These are phyloP conservation scores for Sitta europaea DNA, from an alignment of 2,113 vertebrate species.

Conservation along the genomic window DNA sequence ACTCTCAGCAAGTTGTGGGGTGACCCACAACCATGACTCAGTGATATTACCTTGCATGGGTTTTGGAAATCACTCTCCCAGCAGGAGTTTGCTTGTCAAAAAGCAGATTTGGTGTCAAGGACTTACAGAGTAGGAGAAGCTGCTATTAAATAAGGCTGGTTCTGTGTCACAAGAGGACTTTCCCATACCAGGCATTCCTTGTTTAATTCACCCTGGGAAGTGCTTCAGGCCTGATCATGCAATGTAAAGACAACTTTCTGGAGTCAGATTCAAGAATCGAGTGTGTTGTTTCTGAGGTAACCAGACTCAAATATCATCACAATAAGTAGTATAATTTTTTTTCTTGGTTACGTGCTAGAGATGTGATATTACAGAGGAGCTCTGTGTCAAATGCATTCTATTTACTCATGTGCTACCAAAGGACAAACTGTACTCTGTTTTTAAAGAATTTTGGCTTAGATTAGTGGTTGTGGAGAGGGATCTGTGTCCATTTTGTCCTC, in stretches of 20 bases:
- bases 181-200: background rate
- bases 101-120: accelerated
- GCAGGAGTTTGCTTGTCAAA: background rate
- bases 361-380: background rate
- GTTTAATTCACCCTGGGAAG: background rate
- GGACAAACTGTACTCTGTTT: constrained; percentile 40
- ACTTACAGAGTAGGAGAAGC: background rate
- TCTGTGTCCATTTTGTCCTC: constrained; percentile 33
- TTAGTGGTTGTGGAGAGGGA: background rate
- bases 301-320: background rate
- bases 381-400: background rate
- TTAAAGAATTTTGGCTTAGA: constrained; percentile 7
- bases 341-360: background rate
- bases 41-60: background rate
- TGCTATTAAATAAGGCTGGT: background rate
- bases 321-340: background rate
- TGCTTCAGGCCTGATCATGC: background rate
- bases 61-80: background rate
- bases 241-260: background rate
- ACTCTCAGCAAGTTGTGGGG: background rate
- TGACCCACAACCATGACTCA: background rate
- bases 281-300: background rate
- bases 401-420: background rate
- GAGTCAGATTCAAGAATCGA: background rate
- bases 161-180: background rate